phyloP scores from a whole-genome alignment of 2,797 vertebrate species.

The Xiphophorus birchmanni region DNA sequence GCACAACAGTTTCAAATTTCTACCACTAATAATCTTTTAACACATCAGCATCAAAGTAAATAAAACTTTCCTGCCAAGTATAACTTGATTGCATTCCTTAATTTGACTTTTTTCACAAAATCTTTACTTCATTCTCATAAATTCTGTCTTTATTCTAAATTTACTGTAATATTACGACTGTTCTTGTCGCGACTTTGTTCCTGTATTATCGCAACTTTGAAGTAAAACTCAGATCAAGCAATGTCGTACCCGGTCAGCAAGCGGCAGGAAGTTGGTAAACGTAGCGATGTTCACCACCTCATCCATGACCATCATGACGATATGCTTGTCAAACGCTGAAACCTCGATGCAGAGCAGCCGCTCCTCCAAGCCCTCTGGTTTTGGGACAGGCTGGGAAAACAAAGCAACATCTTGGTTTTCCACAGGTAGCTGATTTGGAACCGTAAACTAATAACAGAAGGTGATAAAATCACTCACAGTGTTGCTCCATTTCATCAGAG shows the following conservation, averaged over 20 bases:
- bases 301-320: background rate
- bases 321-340: rapidly evolving
- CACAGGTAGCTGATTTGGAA: background rate
- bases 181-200: background rate
- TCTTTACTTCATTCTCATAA: background rate
- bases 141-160: background rate
- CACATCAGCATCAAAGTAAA: too few species aligned
- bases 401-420: background rate
- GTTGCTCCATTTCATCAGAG: conserved; percentile 56
- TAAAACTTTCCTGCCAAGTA: too few species aligned
- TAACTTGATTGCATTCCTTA: background rate
- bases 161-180: background rate
- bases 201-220: background rate
- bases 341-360: conserved; percentile 52
- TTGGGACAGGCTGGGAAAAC: conserved; percentile 29
- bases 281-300: conserved; percentile 1
- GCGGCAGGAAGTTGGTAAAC: conserved; percentile 48
- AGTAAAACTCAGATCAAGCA: background rate
- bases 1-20: too few species aligned
- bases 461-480: conserved; percentile 39
- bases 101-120: background rate
- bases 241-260: conserved; percentile 62
- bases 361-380: conserved; percentile 26
- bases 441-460: background rate
- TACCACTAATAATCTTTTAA: too few species aligned